Conservation (phyloP, 2,797 vertebrate species). For the Chromobotia macracanthus region DNA sequence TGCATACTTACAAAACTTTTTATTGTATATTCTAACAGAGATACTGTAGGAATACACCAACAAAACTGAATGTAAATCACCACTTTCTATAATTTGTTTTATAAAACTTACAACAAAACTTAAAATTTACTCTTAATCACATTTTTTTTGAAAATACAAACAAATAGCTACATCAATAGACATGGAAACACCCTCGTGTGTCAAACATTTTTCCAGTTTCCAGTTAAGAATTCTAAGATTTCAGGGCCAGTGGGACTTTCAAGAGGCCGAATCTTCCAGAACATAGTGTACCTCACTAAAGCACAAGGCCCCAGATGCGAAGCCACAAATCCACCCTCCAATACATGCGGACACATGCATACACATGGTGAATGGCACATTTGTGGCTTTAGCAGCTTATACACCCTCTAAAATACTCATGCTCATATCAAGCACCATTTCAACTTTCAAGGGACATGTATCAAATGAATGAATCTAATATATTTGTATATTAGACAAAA, state of each 20-base stretch:
- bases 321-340: conserved; percentile 48
- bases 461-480: background rate
- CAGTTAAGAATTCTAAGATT: conserved; percentile 37
- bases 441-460: background rate
- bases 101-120: background rate
- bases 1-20: background rate
- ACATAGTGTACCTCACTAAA: conserved; percentile 48
- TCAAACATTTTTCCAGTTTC: background rate
- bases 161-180: background rate
- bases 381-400: conserved; percentile 16
- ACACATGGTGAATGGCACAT: conserved; percentile 18
- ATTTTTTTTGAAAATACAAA: background rate
- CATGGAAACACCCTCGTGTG: background rate
- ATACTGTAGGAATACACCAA: background rate
- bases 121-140: background rate
- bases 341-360: conserved; percentile 32
- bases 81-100: background rate
- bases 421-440: background rate
- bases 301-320: conserved; percentile 46
- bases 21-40: background rate
- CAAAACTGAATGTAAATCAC: background rate
- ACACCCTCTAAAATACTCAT: conserved; percentile 8
- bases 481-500: background rate
- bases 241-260: conserved; percentile 38
- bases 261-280: conserved; percentile 51